Percentiles rank a stretch among this genome's conserved stretches.
These are phyloP conservation scores for Nyctereutes procyonoides DNA, from an alignment of 2,113 vertebrate genomes.

Conservation along the genomic window DNA sequence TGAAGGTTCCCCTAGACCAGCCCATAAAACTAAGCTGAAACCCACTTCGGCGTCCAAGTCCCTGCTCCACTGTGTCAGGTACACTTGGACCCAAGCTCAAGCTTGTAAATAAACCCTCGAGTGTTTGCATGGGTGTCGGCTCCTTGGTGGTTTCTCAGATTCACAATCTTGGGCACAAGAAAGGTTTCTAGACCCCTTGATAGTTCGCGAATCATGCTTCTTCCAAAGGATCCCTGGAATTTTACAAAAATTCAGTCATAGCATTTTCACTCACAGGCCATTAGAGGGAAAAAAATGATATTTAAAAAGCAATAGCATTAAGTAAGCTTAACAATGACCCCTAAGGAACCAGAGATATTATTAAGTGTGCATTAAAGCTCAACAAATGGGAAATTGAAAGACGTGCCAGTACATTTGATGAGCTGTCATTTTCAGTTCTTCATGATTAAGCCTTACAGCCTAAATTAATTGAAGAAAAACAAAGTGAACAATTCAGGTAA, in stretches of 20 bases:
- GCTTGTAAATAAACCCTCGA: no score
- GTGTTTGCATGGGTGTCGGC: no score
- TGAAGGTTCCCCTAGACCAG: no score
- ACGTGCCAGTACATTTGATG: not conserved
- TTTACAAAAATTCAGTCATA: not conserved
- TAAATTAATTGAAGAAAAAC: not conserved
- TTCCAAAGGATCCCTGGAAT: not conserved
- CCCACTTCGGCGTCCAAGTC: no score
- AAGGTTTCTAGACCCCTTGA: not conserved
- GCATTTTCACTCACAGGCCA: not conserved
- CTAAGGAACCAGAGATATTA: not conserved
- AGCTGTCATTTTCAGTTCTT: not conserved
- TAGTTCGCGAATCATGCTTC: not conserved
- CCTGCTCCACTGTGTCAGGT: no score
- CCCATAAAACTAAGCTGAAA: no score
- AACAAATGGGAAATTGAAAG: constrained; percentile 8
- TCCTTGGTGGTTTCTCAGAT: no score
- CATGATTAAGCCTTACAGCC: not conserved
- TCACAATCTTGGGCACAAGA: no score
- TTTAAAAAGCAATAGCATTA: not conserved
- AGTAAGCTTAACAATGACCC: not conserved
- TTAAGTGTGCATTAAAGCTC: not conserved
- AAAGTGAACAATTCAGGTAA: not conserved
- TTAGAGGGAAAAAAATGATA: not conserved
- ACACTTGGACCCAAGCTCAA: no score